Evolutionary conservation across 2,113 vertebrate species (phyloP), one percentile per base, ranked within the genome.

Genomic region (Nothobranchius furzeri): DNA sequence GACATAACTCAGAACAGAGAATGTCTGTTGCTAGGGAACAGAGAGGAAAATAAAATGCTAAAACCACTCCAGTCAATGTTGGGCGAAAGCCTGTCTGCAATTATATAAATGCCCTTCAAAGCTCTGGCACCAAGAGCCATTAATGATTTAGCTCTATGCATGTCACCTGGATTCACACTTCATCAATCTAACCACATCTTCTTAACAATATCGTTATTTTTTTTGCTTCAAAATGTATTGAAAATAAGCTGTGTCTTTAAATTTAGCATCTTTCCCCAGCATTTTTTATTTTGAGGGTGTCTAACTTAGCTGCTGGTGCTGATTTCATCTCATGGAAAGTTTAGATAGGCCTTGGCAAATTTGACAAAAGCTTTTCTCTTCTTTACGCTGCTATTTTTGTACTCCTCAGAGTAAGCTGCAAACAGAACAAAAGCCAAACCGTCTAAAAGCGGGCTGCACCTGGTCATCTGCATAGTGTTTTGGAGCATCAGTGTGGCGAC

Each of bases 11-110:
- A 72, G 83, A 72, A 86, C 71, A 85, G 72, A 83, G 82, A 78
- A 85, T 86, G 82, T 87, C 89, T 85, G 92, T 93, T 93, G 91
- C 92, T 91, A 92, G 90, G 91, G 78, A 92, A 93, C 92, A 85
- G 88, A 85, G 88, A 79, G 78, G 81, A 90, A 87, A 90, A 90
- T 82, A 91, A 90, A 90, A 91, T 79, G 82, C 84, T 89, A 85
- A 89, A 92, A 87, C 81, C 87, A 89, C 86, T 91, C 80, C 82
- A 85, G 86, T 92, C 85, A 85, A 81, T 71, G 84, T 80, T 82
- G 85, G 85, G 77, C 78, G 84, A 91, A 91, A 92, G 82, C 89
- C 88, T 88, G 78, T 87, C 81, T 84, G 83, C 85, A 92, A 91
- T 92, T 92, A 91, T 83, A 92, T 92, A 92, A 91, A 89, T 71